Conservation (phyloP, 2,797 vertebrate species). For the Triplophysa bombifrons region DNA sequence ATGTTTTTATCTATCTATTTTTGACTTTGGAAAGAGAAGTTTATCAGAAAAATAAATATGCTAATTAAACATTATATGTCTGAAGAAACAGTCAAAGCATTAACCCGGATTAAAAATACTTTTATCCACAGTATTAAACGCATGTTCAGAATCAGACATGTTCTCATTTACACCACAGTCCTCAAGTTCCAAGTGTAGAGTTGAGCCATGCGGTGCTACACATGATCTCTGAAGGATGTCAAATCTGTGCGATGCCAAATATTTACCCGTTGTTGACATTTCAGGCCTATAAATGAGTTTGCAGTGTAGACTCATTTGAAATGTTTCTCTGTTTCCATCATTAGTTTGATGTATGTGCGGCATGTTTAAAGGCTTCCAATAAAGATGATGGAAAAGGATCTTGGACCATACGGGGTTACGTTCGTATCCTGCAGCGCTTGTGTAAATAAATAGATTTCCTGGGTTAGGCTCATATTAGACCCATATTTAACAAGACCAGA, state of each 20-base stretch:
- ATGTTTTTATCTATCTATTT: no score
- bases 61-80: no score
- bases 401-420: constrained; percentile 29
- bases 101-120: not conserved
- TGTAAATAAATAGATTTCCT: constrained; percentile 49
- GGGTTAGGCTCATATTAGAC: constrained; percentile 51
- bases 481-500: constrained; percentile 30
- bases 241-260: not conserved
- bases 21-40: no score
- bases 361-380: constrained; percentile 8
- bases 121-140: not conserved
- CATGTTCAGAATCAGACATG: not conserved
- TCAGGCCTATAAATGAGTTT: not conserved
- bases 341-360: not conserved
- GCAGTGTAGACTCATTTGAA: not conserved
- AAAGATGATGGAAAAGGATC: constrained; percentile 1
- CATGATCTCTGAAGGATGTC: not conserved
- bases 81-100: no score
- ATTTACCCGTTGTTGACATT: not conserved
- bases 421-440: constrained; percentile 34
- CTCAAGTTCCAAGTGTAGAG: not conserved
- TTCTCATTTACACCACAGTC: not conserved
- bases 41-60: no score
- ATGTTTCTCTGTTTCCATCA: not conserved
- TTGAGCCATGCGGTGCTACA: not conserved